Conservation (phyloP, 2,113 vertebrate species). For the Actenoides hombroni region DNA sequence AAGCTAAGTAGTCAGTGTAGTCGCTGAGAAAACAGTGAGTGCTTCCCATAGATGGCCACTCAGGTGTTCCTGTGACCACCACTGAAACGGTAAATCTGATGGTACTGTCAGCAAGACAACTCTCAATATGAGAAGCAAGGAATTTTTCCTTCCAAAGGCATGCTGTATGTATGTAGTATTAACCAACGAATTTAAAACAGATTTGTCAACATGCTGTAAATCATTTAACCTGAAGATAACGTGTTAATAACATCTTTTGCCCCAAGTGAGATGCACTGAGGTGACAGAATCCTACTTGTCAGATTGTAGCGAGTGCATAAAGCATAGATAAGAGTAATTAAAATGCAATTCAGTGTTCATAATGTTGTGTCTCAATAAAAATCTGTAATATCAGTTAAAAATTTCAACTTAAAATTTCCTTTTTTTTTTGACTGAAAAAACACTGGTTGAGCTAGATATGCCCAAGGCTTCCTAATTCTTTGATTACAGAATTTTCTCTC, state of each 20-base stretch:
- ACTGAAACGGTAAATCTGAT: background rate
- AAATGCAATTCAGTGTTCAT: background rate
- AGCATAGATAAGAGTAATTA: background rate
- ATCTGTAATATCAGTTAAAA: background rate
- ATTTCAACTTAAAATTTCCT: background rate
- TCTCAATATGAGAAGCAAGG: background rate
- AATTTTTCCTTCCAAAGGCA: background rate
- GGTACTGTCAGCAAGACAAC: background rate
- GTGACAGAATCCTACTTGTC: background rate
- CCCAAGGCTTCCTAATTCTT: background rate
- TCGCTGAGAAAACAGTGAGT: background rate
- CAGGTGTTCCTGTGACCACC: background rate
- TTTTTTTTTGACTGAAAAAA: background rate
- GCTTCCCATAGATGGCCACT: background rate
- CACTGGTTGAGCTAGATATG: background rate
- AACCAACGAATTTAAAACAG: background rate
- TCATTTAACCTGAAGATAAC: background rate
- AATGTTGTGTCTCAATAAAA: background rate
- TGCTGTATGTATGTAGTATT: rapidly evolving
- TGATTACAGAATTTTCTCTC: background rate
- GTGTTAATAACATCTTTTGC: background rate
- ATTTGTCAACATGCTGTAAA: background rate
- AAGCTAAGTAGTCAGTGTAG: rapidly evolving
- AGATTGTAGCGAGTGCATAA: background rate
- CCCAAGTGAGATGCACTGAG: background rate